Evolutionary conservation across 2,888 invertebrate species (phyloP).

Genomic region (Empis stercorea): DNA sequence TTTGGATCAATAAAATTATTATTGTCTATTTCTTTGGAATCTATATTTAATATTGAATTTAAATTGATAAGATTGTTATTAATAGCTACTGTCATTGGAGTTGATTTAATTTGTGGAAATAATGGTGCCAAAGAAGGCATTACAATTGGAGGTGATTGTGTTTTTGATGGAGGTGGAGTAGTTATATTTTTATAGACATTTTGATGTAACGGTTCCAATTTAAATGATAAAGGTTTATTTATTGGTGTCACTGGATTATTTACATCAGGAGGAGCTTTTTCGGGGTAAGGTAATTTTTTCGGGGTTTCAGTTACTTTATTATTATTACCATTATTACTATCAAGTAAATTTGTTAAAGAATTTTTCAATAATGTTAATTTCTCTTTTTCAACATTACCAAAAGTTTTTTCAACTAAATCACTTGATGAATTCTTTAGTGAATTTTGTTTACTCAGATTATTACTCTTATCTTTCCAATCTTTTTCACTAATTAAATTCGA

Average conservation of each 20-base stretch:
- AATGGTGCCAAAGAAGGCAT: conserved; percentile 2
- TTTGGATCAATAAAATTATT: conserved; percentile 43
- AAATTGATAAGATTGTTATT: conserved; percentile 18
- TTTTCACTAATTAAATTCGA: conserved; percentile 17
- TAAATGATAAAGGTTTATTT: conserved; percentile 12
- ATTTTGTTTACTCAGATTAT: conserved; percentile 33
- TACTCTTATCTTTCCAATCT: conserved; percentile 35
- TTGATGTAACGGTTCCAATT: conserved; percentile 11
- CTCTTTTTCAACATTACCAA: conserved; percentile 8
- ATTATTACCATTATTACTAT: neutral
- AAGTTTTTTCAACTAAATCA: conserved; percentile 5
- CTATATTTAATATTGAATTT: conserved; percentile 17
- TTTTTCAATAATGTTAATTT: conserved; percentile 7
- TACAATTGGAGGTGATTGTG: conserved; percentile 9
- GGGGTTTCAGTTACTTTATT: neutral
- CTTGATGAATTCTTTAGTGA: conserved; percentile 25
- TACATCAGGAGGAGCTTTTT: neutral
- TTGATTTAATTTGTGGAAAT: conserved; percentile 1
- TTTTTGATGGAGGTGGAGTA: neutral
- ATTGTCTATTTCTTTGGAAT: conserved; percentile 20
- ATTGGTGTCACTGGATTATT: neutral
- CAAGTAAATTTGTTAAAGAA: conserved; percentile 6
- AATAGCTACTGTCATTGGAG: neutral
- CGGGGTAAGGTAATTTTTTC: neutral
- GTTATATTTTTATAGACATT: neutral